Conservation (phyloP, 2,113 vertebrate species). For the Poeciliopsis turrubarensis region DNA sequence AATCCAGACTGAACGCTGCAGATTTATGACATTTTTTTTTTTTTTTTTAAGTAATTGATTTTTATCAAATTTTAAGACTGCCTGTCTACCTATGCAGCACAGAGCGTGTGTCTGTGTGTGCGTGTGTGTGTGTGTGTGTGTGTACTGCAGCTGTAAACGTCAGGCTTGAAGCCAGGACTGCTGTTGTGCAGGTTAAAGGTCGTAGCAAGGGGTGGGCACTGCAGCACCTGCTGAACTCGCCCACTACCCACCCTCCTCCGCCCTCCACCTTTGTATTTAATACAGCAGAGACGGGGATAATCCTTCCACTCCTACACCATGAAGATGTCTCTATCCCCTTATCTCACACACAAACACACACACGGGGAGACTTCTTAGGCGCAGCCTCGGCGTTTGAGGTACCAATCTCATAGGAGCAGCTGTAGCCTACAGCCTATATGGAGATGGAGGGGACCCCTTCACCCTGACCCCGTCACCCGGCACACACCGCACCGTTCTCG, state of each 20-base stretch:
- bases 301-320: slow-evolving; percentile 67
- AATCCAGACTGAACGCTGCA: background rate
- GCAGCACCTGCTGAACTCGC: slow-evolving; percentile 58
- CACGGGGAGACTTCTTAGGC: slow-evolving; percentile 67
- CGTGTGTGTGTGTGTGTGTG: background rate
- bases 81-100: background rate
- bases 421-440: slow-evolving; percentile 81
- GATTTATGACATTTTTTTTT: background rate
- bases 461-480: slow-evolving; percentile 72
- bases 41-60: background rate
- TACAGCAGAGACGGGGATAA: slow-evolving; percentile 72
- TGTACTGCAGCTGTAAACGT: background rate
- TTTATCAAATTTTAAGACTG: background rate
- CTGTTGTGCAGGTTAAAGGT: slow-evolving; percentile 55
- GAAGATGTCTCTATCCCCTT: slow-evolving; percentile 72
- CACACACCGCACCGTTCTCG: slow-evolving; percentile 66
- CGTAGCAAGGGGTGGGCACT: slow-evolving; percentile 25
- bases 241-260: slow-evolving; percentile 9
- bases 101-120: background rate
- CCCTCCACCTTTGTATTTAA: slow-evolving; percentile 66
- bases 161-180: slow-evolving; percentile 7
- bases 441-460: slow-evolving; percentile 74
- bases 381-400: slow-evolving; percentile 71
- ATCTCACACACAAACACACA: slow-evolving; percentile 66
- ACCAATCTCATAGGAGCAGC: slow-evolving; percentile 79